Percentiles rank a stretch among this genome's conserved stretches.
Evolutionary conservation across 2,113 vertebrate species (phyloP).

Genomic region (Amphiprion ocellaris): DNA sequence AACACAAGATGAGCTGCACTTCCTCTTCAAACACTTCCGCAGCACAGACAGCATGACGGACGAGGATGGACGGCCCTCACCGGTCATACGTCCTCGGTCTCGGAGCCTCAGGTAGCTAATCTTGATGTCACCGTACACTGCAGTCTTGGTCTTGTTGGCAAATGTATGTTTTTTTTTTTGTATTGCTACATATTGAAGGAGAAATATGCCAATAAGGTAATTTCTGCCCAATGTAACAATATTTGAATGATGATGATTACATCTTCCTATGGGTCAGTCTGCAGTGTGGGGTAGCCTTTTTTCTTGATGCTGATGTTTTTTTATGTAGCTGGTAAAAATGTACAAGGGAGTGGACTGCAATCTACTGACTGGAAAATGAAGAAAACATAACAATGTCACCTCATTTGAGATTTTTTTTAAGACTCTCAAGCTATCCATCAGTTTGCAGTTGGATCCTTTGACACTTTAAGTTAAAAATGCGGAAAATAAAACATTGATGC

Average conservation of each 20-base stretch:
- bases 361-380: neutral
- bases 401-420: neutral
- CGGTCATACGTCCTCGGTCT: slow-evolving; percentile 91
- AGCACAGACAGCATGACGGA: slow-evolving; percentile 92
- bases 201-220: no score
- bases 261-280: neutral
- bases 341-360: neutral
- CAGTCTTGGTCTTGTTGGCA: neutral
- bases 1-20: slow-evolving; percentile 96
- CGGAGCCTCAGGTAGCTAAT: slow-evolving; percentile 92
- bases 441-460: neutral
- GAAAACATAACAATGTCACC: neutral
- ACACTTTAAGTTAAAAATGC: neutral
- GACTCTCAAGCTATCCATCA: no score
- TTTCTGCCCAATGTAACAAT: neutral
- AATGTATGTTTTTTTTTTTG: neutral
- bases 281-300: no score
- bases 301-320: neutral
- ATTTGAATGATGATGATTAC: no score
- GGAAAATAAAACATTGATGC: no score
- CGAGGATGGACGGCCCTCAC: slow-evolving; percentile 89
- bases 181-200: no score
- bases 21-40: slow-evolving; percentile 97
- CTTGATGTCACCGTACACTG: neutral
- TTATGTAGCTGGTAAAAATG: neutral